Evolutionary conservation across 2,888 invertebrate genomes (phyloP).

Genomic region (Athalia circularis): DNA sequence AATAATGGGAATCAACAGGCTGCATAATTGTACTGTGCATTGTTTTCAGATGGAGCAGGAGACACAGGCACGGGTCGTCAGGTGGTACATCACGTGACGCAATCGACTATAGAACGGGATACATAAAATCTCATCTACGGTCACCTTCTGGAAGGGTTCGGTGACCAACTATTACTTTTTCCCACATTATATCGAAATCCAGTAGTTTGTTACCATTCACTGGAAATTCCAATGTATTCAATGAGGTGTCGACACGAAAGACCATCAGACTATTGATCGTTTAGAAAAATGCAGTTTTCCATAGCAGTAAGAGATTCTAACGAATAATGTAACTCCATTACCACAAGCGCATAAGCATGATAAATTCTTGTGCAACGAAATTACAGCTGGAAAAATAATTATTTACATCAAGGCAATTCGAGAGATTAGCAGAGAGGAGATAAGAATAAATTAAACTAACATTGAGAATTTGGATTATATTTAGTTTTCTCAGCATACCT

Average conservation of each 20-base stretch:
- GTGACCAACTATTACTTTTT: constrained; percentile 77
- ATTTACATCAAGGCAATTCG: neutral
- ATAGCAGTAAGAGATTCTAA: constrained; percentile 1
- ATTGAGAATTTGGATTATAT: constrained; percentile 6
- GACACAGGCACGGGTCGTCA: constrained; percentile 78
- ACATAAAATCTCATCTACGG: constrained; percentile 93
- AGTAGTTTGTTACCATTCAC: constrained; percentile 11
- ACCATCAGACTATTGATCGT: neutral
- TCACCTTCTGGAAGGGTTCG: constrained; percentile 95
- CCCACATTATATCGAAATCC: neutral
- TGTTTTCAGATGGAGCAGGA: constrained; percentile 86
- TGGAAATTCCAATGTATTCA: constrained; percentile 26
- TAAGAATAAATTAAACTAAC: neutral
- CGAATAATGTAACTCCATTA: constrained; percentile 2
- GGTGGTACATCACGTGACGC: constrained; percentile 79
- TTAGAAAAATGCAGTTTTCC: neutral
- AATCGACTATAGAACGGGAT: constrained; percentile 89
- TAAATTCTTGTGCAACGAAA: constrained; percentile 13
- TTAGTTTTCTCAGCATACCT: constrained; percentile 1
- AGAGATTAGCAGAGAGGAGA: neutral
- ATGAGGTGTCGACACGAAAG: neutral
- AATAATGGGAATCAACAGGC: neutral
- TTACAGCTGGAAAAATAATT: constrained; percentile 17
- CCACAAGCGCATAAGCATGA: constrained; percentile 6
- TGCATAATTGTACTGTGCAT: neutral